Conservation (phyloP, 1,140 invertebrate genomes). For the Catajapyx aquilonaris region DNA sequence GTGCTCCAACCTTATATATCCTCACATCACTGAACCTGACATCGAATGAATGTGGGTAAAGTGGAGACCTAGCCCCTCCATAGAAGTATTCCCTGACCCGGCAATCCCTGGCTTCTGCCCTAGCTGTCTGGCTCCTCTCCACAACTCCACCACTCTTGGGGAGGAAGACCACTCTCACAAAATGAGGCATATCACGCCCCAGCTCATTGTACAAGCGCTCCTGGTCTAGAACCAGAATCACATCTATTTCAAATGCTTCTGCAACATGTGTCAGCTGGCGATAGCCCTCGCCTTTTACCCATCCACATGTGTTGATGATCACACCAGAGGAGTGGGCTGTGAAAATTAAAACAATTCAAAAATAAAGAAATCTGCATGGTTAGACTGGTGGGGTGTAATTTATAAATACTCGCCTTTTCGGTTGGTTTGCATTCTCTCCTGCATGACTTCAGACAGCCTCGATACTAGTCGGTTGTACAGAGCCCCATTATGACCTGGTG, state of each 20-base stretch:
- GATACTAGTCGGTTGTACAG: slow-evolving; percentile 73
- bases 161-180: slow-evolving; percentile 78
- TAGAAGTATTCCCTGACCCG: slow-evolving; percentile 91
- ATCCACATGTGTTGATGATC: slow-evolving; percentile 95
- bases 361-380: not conserved
- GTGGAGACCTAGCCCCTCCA: slow-evolving; percentile 46
- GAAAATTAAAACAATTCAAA: slow-evolving; percentile 16
- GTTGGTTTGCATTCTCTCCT: slow-evolving; percentile 63
- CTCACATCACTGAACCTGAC: slow-evolving; percentile 68
- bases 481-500: slow-evolving; percentile 50
- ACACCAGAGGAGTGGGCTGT: slow-evolving; percentile 71
- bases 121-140: slow-evolving; percentile 45
- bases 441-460: slow-evolving; percentile 57
- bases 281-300: slow-evolving; percentile 81
- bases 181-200: slow-evolving; percentile 73
- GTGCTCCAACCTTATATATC: slow-evolving; percentile 87
- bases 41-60: slow-evolving; percentile 84
- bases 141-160: slow-evolving; percentile 95
- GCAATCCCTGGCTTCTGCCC: slow-evolving; percentile 53
- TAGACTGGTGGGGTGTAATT: too few species aligned
- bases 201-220: slow-evolving; percentile 89
- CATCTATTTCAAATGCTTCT: slow-evolving; percentile 83
- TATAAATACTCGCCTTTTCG: slow-evolving; percentile 40
- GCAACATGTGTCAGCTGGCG: slow-evolving; percentile 63
- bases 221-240: slow-evolving; percentile 90